These are phyloP conservation scores for Ophioderma brevispina DNA, from an alignment of 35 echinoderm and acorn worm genomes.

Conservation along the genomic window DNA sequence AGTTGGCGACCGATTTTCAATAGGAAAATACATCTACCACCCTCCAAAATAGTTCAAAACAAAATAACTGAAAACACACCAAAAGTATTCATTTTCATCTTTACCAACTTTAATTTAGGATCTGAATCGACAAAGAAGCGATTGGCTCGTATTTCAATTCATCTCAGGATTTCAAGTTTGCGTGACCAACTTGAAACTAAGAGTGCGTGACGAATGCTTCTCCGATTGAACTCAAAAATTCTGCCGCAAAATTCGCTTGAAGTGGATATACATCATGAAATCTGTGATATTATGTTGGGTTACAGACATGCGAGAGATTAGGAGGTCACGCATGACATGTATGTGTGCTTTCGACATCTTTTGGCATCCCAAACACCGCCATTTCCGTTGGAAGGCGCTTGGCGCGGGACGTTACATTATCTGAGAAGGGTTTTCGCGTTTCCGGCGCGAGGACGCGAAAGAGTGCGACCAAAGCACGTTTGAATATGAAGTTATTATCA, in stretches of 20 bases:
- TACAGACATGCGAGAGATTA: background rate
- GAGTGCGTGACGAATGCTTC: background rate
- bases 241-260: background rate
- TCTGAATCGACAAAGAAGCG: background rate
- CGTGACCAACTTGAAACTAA: conserved; percentile 2
- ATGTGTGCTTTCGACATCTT: background rate
- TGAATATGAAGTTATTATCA: background rate
- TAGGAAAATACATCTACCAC: too few species aligned
- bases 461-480: background rate
- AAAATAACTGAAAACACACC: too few species aligned
- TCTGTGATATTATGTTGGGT: background rate
- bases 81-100: too few species aligned
- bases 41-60: too few species aligned
- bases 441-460: background rate
- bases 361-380: background rate
- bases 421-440: background rate
- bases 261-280: background rate
- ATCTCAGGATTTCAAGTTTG: background rate
- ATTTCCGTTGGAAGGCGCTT: background rate
- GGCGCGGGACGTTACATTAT: background rate
- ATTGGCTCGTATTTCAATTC: background rate
- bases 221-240: background rate
- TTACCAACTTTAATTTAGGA: too few species aligned
- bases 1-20: too few species aligned
- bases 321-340: background rate